Evolutionary conservation across 1,140 invertebrate species (phyloP), one percentile per base, ranked within the genome.

Genomic region (Harpegnathos saltator): DNA sequence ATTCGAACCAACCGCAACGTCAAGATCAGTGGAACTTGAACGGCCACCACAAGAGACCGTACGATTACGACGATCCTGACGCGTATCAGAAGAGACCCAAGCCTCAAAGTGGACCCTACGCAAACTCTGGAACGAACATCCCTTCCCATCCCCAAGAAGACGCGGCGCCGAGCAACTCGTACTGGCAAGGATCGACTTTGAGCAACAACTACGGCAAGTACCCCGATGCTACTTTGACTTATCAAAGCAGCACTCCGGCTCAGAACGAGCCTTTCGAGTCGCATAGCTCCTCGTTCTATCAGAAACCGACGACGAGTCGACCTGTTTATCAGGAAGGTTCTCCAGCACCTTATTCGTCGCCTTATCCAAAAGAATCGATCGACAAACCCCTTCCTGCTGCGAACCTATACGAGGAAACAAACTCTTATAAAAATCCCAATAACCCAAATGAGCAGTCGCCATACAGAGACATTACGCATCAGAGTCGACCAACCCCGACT

Each of bases 1-100:
- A 66, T 62, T 48, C 52, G 48, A 63, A 86, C 22, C 61, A 73
- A 14, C 5, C 81, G 5, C 71, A 62, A 19, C 29, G 86, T 33
- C 65, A 50, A 0, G 71, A 26, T 19, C 29, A 83, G 4, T 83
- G 48, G 69, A 69, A 54, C 11, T 52, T 29, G n/a, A 66, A 83
- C 3, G 12, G 22, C n/a, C 72, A 83, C 19, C 26, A 24, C 0
- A 48, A 19, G 0, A 52, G n/a, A 19, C 38, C 15, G 1, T 44
- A 71, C 5, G 33, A 54, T 11, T n/a, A 29, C 1, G 38, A 48
- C 4, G n/a, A 61, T 59, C 19, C 44, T 52, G 9, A 72, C 29
- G 12, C 14, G 3, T 52, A 69, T 58, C 14, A 2, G 7, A 72
- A 59, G 26, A 83, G 33, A 7, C 61, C 78, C 3, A 66, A 50